Evolutionary conservation across 2,113 vertebrate species (phyloP), one percentile per base, ranked within the genome.

Genomic region (Platysternon megacephalum): DNA sequence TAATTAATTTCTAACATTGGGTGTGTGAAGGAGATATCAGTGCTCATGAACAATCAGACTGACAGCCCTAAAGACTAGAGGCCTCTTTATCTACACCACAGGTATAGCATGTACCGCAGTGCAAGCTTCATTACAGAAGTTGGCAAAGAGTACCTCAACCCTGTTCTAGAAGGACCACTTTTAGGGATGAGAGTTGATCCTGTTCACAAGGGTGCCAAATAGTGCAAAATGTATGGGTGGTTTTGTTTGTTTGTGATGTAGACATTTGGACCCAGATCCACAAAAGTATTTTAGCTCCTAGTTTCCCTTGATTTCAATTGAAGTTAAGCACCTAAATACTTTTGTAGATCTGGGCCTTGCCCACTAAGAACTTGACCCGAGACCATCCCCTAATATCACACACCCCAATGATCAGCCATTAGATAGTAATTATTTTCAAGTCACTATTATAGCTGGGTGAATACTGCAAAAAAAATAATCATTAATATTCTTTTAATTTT

Each of bases 1-100:
- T 91, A 94, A 93, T 79, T 74, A 94, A 96, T 87, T 94, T 44
- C 6, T 82, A 91, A 51, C 2, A 55, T 51, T 79, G 65, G 11
- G 61, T n/a, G 79, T 44, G 12, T 0, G 2, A n/a, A 39, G 21
- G 39, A 24, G 56, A 19, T 72, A 86, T 91, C 22, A 84, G 65
- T 78, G 89, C n/a, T 53, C 83, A 9, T 0, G 4, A 49, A 79
- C 35, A 86, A 86, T 52, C 55, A 92, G 55, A 51, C 42, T 84
- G 72, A 35, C 52, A 82, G 32, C 29, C 24, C 35, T 82, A 26
- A 26, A 52, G 35, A 82, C 51, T 13, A 35, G 51, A 11, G 52
- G 85, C 61, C 85, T 61, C 56, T 87, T 48, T n/a, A 1, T 79
- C n/a, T 91, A 48, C 44, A 79, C 28, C 3, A 2, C 39, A 9